These are phyloP conservation scores for Poeciliopsis paucimaculata DNA, from an alignment of 2,797 vertebrate species.

Conservation along the genomic window DNA sequence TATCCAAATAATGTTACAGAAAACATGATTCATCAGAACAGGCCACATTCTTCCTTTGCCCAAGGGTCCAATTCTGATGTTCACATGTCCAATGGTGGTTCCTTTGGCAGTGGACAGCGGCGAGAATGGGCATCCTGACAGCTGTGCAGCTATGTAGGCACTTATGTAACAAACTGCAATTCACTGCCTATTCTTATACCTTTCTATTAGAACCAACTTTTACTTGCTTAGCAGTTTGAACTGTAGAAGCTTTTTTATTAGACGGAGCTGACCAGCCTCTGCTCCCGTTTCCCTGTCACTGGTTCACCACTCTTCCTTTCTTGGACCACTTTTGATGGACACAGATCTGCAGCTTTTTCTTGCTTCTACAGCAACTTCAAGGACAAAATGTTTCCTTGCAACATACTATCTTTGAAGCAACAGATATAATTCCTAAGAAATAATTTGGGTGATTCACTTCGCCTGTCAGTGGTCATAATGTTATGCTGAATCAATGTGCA, in stretches of 20 bases:
- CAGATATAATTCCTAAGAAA: not conserved
- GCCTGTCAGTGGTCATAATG: not conserved
- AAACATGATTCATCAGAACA: conserved; percentile 4
- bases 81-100: not conserved
- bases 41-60: not conserved
- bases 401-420: not conserved
- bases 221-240: not conserved
- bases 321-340: not conserved
- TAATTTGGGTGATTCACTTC: not conserved
- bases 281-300: not conserved
- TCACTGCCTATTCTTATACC: not conserved
- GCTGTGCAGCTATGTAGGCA: not conserved
- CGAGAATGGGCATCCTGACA: not conserved
- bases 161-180: not conserved
- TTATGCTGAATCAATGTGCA: not conserved
- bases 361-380: not conserved
- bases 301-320: not conserved
- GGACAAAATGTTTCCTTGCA: not conserved
- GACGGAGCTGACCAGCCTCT: not conserved
- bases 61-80: not conserved
- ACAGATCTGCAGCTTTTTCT: not conserved
- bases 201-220: not conserved
- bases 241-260: not conserved
- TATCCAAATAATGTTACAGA: conserved; percentile 1
- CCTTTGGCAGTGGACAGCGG: not conserved